These are phyloP conservation scores for Etheostoma spectabile DNA, from an alignment of 2,113 vertebrate species.

Conservation along the genomic window DNA sequence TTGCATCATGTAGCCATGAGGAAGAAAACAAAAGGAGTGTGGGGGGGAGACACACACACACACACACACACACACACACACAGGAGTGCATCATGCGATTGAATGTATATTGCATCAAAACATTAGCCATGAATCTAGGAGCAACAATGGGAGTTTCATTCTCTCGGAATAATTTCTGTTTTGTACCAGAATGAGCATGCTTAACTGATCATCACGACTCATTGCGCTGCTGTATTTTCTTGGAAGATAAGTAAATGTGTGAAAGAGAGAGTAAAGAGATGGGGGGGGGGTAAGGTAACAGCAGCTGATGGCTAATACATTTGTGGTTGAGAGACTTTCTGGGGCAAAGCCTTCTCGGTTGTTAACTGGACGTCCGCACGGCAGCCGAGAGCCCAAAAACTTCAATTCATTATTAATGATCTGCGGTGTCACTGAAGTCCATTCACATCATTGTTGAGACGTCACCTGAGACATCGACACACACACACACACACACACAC, in stretches of 20 bases:
- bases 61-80: too few species aligned
- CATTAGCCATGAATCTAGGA: constrained; percentile 8
- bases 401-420: constrained; percentile 78
- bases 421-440: constrained; percentile 62
- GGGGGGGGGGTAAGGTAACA: constrained; percentile 30
- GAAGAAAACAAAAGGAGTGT: constrained; percentile 23
- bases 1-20: constrained; percentile 47
- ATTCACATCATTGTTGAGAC: constrained; percentile 67
- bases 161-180: constrained; percentile 22
- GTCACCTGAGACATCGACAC: constrained; percentile 63
- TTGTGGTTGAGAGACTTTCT: constrained; percentile 73
- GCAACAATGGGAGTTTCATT: neutral
- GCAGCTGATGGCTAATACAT: constrained; percentile 67
- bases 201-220: constrained; percentile 45
- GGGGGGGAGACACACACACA: neutral
- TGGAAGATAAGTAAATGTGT: constrained; percentile 26
- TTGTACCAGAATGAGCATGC: constrained; percentile 42
- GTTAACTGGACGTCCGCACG: constrained; percentile 45
- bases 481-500: constrained; percentile 23
- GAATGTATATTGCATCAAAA: constrained; percentile 25
- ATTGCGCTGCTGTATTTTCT: constrained; percentile 12
- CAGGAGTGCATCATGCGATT: neutral
- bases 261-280: neutral
- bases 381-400: constrained; percentile 49
- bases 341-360: constrained; percentile 56